Evolutionary conservation across 2,888 invertebrate genomes (phyloP).

Genomic region (Tenthredo mesomela): DNA sequence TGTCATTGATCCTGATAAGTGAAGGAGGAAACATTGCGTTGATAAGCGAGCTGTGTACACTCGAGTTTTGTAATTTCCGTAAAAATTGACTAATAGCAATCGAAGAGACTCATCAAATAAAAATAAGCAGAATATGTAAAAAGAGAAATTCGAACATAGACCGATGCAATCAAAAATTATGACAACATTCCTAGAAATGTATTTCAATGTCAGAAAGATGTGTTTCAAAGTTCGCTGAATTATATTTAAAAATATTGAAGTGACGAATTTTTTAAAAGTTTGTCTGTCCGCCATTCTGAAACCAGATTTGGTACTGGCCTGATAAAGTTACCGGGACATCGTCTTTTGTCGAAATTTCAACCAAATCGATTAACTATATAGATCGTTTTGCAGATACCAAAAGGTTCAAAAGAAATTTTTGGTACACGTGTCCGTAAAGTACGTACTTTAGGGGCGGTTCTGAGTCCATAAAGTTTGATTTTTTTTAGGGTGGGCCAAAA

Average conservation of each 20-base stretch:
- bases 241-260: background rate
- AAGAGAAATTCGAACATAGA: background rate
- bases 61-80: background rate
- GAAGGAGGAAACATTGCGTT: background rate
- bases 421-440: no score
- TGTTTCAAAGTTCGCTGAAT: background rate
- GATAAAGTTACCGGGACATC: background rate
- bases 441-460: no score
- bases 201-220: background rate
- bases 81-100: background rate
- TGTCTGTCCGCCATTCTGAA: background rate
- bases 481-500: no score
- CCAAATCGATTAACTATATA: background rate
- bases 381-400: no score
- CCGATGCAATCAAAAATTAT: background rate
- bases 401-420: no score
- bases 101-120: background rate
- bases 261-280: background rate
- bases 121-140: background rate
- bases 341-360: background rate
- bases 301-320: background rate
- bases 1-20: background rate
- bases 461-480: no score
- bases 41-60: background rate
- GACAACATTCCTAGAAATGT: background rate